A percentile compares a stretch with the other conserved stretches of the same genome.
phyloP scores from a whole-genome alignment of 2,113 vertebrate species.

The Taurulus bubalis region DNA sequence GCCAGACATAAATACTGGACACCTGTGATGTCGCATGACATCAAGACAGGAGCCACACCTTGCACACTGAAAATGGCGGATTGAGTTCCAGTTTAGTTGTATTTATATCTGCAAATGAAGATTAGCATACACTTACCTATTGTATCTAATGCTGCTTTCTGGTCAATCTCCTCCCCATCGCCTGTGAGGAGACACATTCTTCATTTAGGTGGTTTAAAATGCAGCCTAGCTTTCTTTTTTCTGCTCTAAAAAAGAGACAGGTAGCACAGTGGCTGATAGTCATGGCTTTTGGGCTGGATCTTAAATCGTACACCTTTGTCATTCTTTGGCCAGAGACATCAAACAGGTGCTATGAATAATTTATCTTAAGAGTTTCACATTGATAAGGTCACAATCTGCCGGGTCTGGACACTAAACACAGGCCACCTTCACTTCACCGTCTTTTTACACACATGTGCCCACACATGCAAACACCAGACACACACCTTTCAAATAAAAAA shows the following conservation, averaged over 20 bases:
- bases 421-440: conserved; percentile 68
- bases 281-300: conserved; percentile 59
- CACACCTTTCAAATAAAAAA: conserved; percentile 49
- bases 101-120: conserved; percentile 14
- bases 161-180: not conserved
- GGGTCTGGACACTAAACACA: conserved; percentile 74
- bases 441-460: conserved; percentile 59
- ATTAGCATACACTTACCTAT: not conserved
- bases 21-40: conserved; percentile 62
- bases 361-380: conserved; percentile 80
- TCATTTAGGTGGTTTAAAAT: conserved; percentile 41
- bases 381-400: conserved; percentile 85
- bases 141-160: not conserved
- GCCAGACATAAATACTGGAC: conserved; percentile 41
- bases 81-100: not conserved
- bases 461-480: conserved; percentile 53
- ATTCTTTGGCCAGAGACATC: conserved; percentile 80
- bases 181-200: conserved; percentile 45
- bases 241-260: conserved; percentile 12
- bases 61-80: conserved; percentile 18
- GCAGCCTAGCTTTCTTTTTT: conserved; percentile 1
- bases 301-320: conserved; percentile 76
- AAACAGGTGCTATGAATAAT: conserved; percentile 83
- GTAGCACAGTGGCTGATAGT: conserved; percentile 51
- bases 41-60: conserved; percentile 44